A percentile compares a stretch with the other conserved stretches of the same genome.
Conservation (phyloP, 2,888 invertebrate species). For the Pyrrhosoma nymphula region DNA sequence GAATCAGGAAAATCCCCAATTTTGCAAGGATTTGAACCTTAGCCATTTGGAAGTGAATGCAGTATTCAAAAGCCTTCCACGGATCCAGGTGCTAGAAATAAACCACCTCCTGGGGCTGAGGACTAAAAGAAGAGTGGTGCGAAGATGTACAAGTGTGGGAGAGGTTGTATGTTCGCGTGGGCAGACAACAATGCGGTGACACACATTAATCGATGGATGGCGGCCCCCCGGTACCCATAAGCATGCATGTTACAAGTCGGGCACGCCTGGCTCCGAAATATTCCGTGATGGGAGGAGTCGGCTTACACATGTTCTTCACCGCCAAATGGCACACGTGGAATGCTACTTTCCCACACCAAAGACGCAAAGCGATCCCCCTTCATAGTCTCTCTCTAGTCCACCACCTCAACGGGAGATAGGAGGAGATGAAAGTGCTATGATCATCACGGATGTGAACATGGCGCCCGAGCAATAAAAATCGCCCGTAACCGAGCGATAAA, state of each 20-base stretch:
- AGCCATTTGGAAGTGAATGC: no score
- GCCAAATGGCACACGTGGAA: not conserved
- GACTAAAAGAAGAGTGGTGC: not conserved
- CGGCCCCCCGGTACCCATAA: not conserved
- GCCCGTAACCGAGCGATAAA: not conserved
- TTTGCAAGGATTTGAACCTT: no score
- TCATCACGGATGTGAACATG: not conserved
- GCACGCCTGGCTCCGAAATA: conserved; percentile 17
- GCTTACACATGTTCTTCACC: not conserved
- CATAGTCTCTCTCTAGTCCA: not conserved
- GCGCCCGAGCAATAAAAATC: not conserved
- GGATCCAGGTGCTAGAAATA: not conserved
- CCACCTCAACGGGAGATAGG: not conserved
- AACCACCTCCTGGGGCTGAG: not conserved
- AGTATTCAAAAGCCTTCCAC: not conserved
- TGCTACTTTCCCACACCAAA: not conserved
- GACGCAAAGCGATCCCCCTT: not conserved
- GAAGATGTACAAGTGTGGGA: not conserved
- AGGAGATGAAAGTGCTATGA: not conserved
- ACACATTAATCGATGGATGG: not conserved
- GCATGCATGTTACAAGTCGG: not conserved
- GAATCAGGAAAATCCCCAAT: no score
- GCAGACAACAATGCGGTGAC: conserved; percentile 28
- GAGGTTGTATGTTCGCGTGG: not conserved
- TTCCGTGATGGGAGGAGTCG: not conserved